Conservation (phyloP, 1,140 invertebrate species). For the Camponotus floridanus region DNA sequence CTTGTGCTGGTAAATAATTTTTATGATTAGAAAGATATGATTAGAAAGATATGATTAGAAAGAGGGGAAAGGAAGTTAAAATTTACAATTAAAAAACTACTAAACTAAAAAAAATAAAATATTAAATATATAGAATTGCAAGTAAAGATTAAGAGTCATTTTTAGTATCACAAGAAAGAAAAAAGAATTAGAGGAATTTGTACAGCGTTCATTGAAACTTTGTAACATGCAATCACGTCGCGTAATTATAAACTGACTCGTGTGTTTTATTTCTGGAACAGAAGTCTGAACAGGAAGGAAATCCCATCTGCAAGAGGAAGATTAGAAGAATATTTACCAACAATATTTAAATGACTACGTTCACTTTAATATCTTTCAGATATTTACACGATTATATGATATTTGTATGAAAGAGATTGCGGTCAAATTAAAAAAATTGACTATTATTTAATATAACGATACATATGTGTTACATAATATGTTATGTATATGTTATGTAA, state of each 20-base stretch:
- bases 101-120: no score
- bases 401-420: neutral
- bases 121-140: no score
- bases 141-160: neutral
- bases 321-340: neutral
- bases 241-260: neutral
- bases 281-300: neutral
- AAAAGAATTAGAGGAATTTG: neutral
- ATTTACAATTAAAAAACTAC: neutral
- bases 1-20: neutral
- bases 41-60: neutral
- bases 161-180: neutral
- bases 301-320: neutral
- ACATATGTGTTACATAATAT: neutral
- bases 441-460: neutral
- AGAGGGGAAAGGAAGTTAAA: neutral
- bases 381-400: neutral
- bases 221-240: neutral
- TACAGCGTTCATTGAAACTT: neutral
- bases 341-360: neutral
- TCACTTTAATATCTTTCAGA: slow-evolving; percentile 7
- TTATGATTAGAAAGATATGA: neutral
- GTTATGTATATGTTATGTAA: neutral
- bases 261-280: slow-evolving; percentile 33
- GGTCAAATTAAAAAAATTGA: neutral